A percentile compares a stretch with the other conserved stretches of the same genome.
Conservation (phyloP, 2,797 vertebrate genomes). For the Momotus momota region DNA sequence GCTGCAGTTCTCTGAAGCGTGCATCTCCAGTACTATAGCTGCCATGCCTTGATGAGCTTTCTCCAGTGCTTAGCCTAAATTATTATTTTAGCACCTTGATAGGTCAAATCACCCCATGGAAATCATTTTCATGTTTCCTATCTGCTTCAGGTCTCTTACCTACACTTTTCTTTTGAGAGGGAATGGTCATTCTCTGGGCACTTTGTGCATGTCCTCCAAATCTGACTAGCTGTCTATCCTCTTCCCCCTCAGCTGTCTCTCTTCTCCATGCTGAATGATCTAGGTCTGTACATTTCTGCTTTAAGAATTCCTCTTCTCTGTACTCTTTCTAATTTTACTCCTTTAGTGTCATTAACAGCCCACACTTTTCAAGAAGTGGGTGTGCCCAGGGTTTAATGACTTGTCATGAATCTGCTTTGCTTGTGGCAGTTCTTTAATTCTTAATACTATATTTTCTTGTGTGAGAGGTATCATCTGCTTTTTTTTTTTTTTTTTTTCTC, state of each 20-base stretch:
- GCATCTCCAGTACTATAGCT: background rate
- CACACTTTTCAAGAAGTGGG: constrained; percentile 18
- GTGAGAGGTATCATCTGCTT: background rate
- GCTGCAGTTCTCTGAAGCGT: background rate
- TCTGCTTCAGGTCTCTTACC: background rate
- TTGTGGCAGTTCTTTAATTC: constrained; percentile 14
- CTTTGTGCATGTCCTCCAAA: rapidly evolving
- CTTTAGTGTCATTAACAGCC: constrained; percentile 2
- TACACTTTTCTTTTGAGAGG: background rate
- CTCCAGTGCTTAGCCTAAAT: background rate
- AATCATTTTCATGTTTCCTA: background rate
- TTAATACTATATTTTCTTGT: background rate
- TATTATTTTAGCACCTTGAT: background rate
- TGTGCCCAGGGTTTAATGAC: constrained; percentile 10
- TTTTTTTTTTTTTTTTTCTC: background rate
- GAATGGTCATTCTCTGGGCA: background rate
- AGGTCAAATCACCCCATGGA: background rate
- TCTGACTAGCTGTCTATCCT: background rate
- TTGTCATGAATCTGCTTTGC: constrained; percentile 46
- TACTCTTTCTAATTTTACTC: background rate
- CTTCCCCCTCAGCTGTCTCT: background rate
- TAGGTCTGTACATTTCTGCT: background rate
- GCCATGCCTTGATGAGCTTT: background rate
- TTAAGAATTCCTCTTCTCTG: background rate
- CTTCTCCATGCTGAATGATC: background rate